Conservation (phyloP, 2,888 invertebrate species). For the Luperina nickerlii region DNA sequence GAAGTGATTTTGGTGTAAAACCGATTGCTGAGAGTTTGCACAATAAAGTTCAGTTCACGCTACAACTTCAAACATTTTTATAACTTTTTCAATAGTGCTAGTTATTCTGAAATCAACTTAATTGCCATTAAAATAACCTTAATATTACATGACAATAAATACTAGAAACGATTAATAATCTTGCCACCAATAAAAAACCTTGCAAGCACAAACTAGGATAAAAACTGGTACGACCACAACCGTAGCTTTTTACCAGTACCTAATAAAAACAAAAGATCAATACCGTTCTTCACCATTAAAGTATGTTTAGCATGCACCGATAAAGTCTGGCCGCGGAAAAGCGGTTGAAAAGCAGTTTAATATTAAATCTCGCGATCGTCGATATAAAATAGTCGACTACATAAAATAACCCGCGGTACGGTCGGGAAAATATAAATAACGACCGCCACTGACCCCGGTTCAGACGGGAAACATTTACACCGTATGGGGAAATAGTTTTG, state of each 20-base stretch:
- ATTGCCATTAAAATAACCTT: too few species aligned
- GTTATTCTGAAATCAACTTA: too few species aligned
- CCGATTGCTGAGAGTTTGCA: too few species aligned
- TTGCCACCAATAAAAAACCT: not conserved
- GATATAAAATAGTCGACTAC: conserved; percentile 69
- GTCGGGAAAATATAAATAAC: conserved; percentile 74
- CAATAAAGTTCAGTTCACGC: too few species aligned
- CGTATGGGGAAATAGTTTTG: conserved; percentile 24
- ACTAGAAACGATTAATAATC: not conserved
- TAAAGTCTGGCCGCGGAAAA: conserved; percentile 47
- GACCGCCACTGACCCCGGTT: conserved; percentile 69
- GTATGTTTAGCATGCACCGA: conserved; percentile 55
- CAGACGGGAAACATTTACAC: conserved; percentile 57
- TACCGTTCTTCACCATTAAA: conserved; percentile 38
- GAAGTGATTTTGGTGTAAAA: too few species aligned
- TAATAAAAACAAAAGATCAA: conserved; percentile 44
- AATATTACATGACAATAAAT: not conserved
- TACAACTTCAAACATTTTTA: too few species aligned
- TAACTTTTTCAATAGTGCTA: too few species aligned
- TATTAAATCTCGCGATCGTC: conserved; percentile 63
- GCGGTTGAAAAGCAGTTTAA: conserved; percentile 64
- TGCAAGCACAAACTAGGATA: not conserved
- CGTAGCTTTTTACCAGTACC: conserved; percentile 13
- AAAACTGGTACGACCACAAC: not conserved
- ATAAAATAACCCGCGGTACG: conserved; percentile 66